Base-by-base conservation (phyloP, 1,140 invertebrate species). In the Araneus ventricosus region DNA sequence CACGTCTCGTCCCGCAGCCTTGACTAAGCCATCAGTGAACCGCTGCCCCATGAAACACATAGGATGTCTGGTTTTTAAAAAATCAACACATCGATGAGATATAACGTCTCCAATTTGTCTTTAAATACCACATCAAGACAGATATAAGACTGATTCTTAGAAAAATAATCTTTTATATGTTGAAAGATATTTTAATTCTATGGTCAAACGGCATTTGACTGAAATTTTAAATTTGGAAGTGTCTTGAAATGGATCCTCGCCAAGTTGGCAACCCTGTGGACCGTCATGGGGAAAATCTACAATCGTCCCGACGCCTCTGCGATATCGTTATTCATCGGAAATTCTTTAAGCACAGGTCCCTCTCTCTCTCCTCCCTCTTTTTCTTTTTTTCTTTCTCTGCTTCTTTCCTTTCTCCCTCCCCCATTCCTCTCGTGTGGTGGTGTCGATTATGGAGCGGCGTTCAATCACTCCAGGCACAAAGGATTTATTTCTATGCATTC, bases 301-400 rank as follows among this genome's bases (percentile, higher is more conserved):
- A 70, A 88, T 88, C 87, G 87, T 70, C 63, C 37, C n/a, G 61
- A 39, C 61, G 87, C 82, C 45, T 67, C 70, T 45, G 27, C 75
- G 5, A 82, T 84, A 91, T 91, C 89, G 80, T 91, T 91, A 91
- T 91, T 91, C 89, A 91, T 91, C 89, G 75, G 89, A 90, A 90
- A 90, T 90, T 79, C 88, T 80, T 80, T 90, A 90, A 90, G 88
- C 67, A 59, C 70, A 37, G 52, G n/a, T 59, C 82, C 27, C 82
- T 27, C n/a, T 52, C n/a, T 41, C 41, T 84, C 24, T 67, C 27
- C 37, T 67, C n/a, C 22, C 22, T 24, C 27, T 30, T 7, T 75
- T 30, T 14, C 39, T 75, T 88, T 17, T 41, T n/a, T 14, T 61
- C 27, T 63, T 87, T 45, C 75, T 88, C 30, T 39, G 8, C n/a